These are phyloP conservation scores for Stratiomys singularior DNA, from an alignment of 2,888 invertebrate genomes.

Conservation along the genomic window DNA sequence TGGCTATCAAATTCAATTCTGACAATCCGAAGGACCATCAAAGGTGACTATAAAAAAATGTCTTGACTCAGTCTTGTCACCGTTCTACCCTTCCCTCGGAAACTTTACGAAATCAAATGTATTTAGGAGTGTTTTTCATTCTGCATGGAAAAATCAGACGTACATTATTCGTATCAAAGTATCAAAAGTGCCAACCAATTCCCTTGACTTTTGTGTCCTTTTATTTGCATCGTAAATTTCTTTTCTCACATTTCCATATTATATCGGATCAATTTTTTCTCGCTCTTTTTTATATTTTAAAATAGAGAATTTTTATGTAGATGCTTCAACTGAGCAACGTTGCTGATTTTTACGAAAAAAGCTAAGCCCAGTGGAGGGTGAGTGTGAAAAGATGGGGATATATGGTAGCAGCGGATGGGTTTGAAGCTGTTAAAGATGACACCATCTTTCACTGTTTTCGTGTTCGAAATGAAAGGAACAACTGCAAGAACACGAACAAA, in stretches of 20 bases:
- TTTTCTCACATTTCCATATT: background rate
- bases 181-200: too few species aligned
- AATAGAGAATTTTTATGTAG: background rate
- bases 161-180: too few species aligned
- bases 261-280: slow-evolving; percentile 7
- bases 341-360: background rate
- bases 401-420: too few species aligned
- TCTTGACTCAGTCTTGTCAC: too few species aligned
- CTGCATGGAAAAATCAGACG: too few species aligned
- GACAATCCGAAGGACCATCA: too few species aligned
- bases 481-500: background rate
- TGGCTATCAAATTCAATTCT: too few species aligned
- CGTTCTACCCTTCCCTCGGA: too few species aligned
- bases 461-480: background rate
- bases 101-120: too few species aligned
- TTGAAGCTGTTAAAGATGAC: background rate
- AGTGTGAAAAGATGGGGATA: background rate
- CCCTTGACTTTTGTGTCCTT: too few species aligned
- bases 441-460: background rate
- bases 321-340: background rate
- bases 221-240: slow-evolving; percentile 16
- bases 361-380: background rate
- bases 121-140: too few species aligned
- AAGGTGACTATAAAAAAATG: too few species aligned
- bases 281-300: background rate